Percentiles rank a stretch among this genome's conserved stretches.
Conservation (phyloP, 2,113 vertebrate species). For the Coptodon rendalli region DNA sequence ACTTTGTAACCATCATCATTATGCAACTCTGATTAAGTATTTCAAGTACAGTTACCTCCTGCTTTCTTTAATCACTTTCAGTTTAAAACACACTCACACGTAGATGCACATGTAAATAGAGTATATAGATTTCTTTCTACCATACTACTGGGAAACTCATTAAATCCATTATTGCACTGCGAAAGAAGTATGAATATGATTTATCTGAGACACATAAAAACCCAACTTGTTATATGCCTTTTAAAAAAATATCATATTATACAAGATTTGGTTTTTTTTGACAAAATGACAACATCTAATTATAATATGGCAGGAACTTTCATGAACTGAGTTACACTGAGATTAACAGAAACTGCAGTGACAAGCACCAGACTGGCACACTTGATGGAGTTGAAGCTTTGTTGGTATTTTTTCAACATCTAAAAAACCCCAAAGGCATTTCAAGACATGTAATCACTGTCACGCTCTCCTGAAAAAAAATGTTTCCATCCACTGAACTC, state of each 20-base stretch:
- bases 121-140: background rate
- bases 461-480: conserved; percentile 8
- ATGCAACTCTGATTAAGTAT: conserved; percentile 1
- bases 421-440: background rate
- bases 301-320: conserved; percentile 25
- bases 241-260: background rate
- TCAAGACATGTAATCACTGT: conserved; percentile 44
- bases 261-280: background rate
- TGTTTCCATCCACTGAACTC: background rate
- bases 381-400: background rate
- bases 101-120: background rate
- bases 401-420: conserved; percentile 16
- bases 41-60: background rate
- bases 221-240: background rate
- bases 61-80: background rate
- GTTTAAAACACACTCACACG: background rate
- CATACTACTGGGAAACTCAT: background rate
- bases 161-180: background rate
- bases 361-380: background rate
- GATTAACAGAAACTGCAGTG: background rate
- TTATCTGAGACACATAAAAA: background rate
- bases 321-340: background rate
- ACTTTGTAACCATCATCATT: background rate
- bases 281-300: conserved; percentile 32
- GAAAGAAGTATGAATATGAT: background rate